Conservation (phyloP, 1,140 invertebrate genomes). For the Oscheius sp. region DNA sequence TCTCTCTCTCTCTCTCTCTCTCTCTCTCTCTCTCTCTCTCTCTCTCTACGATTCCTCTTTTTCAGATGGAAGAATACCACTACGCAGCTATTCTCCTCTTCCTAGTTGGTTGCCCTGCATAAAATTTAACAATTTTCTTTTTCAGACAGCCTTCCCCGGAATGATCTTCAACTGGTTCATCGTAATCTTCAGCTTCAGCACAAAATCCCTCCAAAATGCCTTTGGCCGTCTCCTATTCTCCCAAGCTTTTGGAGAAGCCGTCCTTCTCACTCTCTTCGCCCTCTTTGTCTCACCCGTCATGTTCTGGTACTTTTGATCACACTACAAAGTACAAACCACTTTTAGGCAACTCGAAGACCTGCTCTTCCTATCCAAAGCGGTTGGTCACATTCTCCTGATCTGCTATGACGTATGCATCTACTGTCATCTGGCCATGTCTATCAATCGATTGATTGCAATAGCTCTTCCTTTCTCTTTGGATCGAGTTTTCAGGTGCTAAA, state of each 20-base stretch:
- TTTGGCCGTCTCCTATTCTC: slow-evolving; percentile 17
- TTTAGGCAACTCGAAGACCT: background rate
- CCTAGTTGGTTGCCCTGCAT: too few species aligned
- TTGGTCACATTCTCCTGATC: slow-evolving; percentile 20
- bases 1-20: too few species aligned
- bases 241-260: slow-evolving; percentile 16
- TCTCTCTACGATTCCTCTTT: too few species aligned
- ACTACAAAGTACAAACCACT: background rate
- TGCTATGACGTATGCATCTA: slow-evolving; percentile 30
- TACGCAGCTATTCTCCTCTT: too few species aligned
- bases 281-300: slow-evolving; percentile 12
- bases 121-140: too few species aligned
- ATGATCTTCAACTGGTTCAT: background rate
- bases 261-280: slow-evolving; percentile 8
- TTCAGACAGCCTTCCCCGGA: background rate
- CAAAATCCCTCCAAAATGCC: slow-evolving; percentile 13
- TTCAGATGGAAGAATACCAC: too few species aligned
- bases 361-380: background rate
- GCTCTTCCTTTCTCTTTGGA: slow-evolving; percentile 1
- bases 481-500: slow-evolving; percentile 12
- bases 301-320: slow-evolving; percentile 10
- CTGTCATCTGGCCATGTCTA: slow-evolving; percentile 15
- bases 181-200: slow-evolving; percentile 11
- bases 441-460: slow-evolving; percentile 19
- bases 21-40: too few species aligned